Evolutionary conservation across 2,888 invertebrate genomes (phyloP).

Genomic region (Perizoma affinitatum): DNA sequence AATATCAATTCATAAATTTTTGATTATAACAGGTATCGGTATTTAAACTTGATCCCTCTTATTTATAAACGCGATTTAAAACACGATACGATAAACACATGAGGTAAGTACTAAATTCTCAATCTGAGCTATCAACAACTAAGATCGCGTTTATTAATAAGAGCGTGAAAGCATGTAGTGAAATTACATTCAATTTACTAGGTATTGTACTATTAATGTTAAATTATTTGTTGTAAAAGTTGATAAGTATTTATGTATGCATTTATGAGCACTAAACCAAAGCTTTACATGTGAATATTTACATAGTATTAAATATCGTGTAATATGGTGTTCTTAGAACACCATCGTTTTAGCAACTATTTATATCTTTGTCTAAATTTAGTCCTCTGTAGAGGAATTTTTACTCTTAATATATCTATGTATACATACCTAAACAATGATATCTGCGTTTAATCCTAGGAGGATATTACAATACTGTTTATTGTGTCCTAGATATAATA

Average conservation of each 20-base stretch:
- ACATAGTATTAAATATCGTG: slow-evolving; percentile 23
- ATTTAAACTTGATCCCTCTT: slow-evolving; percentile 10
- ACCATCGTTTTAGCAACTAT: slow-evolving; percentile 21
- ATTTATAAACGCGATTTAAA: slow-evolving; percentile 12
- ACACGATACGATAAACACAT: no score
- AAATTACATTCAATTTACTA: background rate
- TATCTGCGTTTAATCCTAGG: slow-evolving; percentile 19
- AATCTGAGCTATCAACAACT: background rate
- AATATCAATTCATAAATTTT: slow-evolving; percentile 28
- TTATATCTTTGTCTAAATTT: slow-evolving; percentile 29
- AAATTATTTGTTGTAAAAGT: slow-evolving; percentile 20
- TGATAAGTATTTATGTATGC: slow-evolving; percentile 25
- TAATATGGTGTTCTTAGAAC: slow-evolving; percentile 27
- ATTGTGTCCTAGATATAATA: slow-evolving; percentile 31
- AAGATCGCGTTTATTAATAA: slow-evolving; percentile 9
- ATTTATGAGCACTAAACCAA: slow-evolving; percentile 28
- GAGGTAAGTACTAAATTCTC: background rate
- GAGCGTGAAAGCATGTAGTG: no score
- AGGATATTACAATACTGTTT: slow-evolving; percentile 24
- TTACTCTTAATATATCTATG: slow-evolving; percentile 13
- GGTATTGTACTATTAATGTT: slow-evolving; percentile 12
- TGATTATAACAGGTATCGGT: slow-evolving; percentile 27
- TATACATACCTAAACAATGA: slow-evolving; percentile 19
- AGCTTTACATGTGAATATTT: slow-evolving; percentile 30
- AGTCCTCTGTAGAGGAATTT: slow-evolving; percentile 28